Base-by-base conservation (phyloP, 2,113 vertebrate genomes). In the Tretioscincus oriximinensis region DNA sequence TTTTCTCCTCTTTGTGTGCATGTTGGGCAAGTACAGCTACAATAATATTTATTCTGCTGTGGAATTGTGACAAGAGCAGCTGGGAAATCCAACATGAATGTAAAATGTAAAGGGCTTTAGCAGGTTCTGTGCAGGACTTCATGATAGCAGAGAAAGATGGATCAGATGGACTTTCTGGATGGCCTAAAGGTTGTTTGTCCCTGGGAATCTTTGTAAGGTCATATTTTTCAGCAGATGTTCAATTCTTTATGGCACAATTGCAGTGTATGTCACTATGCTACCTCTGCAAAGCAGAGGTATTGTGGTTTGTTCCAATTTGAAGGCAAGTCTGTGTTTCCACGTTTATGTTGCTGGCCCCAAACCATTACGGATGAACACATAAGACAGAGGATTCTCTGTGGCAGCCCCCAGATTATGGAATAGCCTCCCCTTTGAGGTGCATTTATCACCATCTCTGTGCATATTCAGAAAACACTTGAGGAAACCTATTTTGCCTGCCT, bases 1-100 rank as follows among this genome's bases (percentile, higher is more conserved):
- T 69, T 58, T 58, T 58, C 9, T 51, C 9, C 51, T 58, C 54
- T 58, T 58, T 58, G 54, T 20, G 22, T 66, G n/a, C 45, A 45
- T 41, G 7, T 9, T 1, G 0, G 78, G 73, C 79, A 67, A 84
- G 86, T 86, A 61, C 82, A 86, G 65, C 71, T 89, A 78, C 83
- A 90, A 86, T 80, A 84, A 86, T 84, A 85, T 86, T 88, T 85
- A 78, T 82, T 86, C 86, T 82, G 66, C 84, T 54, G 74, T 81
- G 9, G 76, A 85, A 35, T 20, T 87, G 73, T 51, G 41, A 58
- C 0, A 0, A 7, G 58, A 86, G 65, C 0, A 0, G 76, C 60
- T 68, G 82, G 77, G 65, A 78, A 20, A 9, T 88, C 87, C 81
- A 71, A 49, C 24, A 0, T 61, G 77, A 65, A 68, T 20, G 73